Evolutionary conservation across 2,113 vertebrate genomes (phyloP), one percentile per base, ranked within the genome.

Genomic region (Actinemys pallida): DNA sequence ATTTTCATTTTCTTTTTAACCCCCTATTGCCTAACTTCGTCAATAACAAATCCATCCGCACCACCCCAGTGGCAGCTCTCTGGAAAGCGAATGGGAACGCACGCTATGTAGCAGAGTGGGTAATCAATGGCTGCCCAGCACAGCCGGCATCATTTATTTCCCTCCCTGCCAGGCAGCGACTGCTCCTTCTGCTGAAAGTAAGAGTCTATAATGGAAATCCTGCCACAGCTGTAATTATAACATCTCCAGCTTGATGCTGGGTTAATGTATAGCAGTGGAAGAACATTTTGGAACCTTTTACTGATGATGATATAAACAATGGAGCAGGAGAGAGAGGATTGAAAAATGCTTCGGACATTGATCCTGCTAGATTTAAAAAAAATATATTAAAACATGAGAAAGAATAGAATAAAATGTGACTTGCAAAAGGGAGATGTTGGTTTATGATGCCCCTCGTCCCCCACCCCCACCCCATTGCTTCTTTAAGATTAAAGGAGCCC

Each of bases 161-260:
- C n/a, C 87, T 22, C 2, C 0, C 93, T 94, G 84, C 39, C 76
- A 83, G 47, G 87, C 82, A 89, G 82, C 35, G 4, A 76, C 62
- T 3, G 1, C 14, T 92, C 89, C 87, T 90, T 79, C 92, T 94
- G 69, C 94, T 80, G 85, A 82, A 82, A 83, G 45, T 94, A 92
- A 94, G 0, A 86, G 56, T 13, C 87, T 85, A 50, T 49, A 90
- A 90, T 85, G 84, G 90, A 94, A 96, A 95, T 94, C 75, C 95
- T 93, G 93, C 84, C 91, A 94, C 57, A 79, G 82, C 72, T 79
- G 90, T 94, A 84, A 95, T 95, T 89, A 92, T 72, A 93, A 86
- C 52, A 94, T 82, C 85, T 90, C 78, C 89, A 94, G 89, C 87
- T 52, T 25, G 56, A 78, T 91, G 83, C 87, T 87, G 95, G 90